Percentiles rank a stretch among this genome's conserved stretches.
Evolutionary conservation across 2,888 invertebrate species (phyloP).

Genomic region (Pyrrhia umbra): DNA sequence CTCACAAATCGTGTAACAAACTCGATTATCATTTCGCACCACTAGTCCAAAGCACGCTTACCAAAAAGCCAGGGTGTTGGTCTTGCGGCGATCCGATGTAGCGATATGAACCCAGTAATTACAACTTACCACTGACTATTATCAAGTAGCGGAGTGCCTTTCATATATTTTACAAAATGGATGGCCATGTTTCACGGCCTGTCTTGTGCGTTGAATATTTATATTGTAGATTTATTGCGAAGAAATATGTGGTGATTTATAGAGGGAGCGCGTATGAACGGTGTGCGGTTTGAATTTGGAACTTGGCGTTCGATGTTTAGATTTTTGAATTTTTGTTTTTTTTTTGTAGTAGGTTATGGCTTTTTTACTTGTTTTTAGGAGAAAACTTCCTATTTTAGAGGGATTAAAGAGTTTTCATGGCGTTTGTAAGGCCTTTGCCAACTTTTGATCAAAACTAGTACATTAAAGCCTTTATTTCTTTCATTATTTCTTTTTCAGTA

Average conservation of each 20-base stretch:
- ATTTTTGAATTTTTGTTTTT: constrained; percentile 19
- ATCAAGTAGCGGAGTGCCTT: constrained; percentile 88
- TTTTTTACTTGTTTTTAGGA: too few species aligned
- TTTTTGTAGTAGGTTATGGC: background rate
- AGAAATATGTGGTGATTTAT: constrained; percentile 79
- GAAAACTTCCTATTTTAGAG: too few species aligned
- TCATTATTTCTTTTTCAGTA: too few species aligned
- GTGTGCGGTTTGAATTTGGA: constrained; percentile 56
- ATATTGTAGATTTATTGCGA: constrained; percentile 87
- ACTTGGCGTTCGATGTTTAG: constrained; percentile 26
- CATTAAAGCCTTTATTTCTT: too few species aligned
- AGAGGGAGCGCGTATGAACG: constrained; percentile 64
- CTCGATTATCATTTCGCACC: constrained; percentile 54
- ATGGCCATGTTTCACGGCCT: constrained; percentile 79
- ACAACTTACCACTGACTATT: constrained; percentile 87
- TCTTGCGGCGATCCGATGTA: constrained; percentile 77
- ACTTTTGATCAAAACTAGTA: too few species aligned
- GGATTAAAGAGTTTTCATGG: too few species aligned
- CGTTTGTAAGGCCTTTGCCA: too few species aligned
- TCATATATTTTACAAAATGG: constrained; percentile 89
- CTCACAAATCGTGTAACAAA: constrained; percentile 33
- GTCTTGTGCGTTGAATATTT: constrained; percentile 84
- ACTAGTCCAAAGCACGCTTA: constrained; percentile 64
- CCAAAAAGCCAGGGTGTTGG: constrained; percentile 82
- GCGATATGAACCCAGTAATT: constrained; percentile 85